Evolutionary conservation across 2,797 vertebrate species (phyloP), one percentile per base, ranked within the genome.

Genomic region (Octomys mimax): DNA sequence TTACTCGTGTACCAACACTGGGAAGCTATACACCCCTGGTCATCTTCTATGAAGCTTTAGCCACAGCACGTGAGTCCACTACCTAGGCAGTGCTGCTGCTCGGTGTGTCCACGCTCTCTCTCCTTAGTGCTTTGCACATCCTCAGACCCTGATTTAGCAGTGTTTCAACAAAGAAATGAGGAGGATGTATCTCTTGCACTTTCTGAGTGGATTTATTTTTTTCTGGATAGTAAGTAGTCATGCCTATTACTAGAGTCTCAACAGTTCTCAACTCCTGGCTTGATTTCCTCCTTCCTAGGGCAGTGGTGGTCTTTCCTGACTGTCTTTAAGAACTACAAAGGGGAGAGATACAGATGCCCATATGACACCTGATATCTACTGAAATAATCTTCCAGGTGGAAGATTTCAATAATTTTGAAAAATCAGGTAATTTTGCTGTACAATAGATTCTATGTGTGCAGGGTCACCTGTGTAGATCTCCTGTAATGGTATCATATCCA

Each of bases 81-180:
- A 70, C 62, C 13, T 46, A 22, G 52, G 6, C 24, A 2, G 16
- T 24, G 22, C n/a, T 83, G 14, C 79, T 83, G 82, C 54, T 84
- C n/a, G 71, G 42, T 4, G 31, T 26, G 46, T 26, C 31, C 42
- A 24, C 8, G 1, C 2, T n/a, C 5, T 0, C 6, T 2, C 26
- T 68, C 33, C 19, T 2, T 1, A 66, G 21, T 31, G 8, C 28
- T 75, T 14, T 24, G 4, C 46, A 31, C 18, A 22, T 61, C 59
- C 54, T 46, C n/a, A 57, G 31, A 90, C 2, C 36, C 10, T 70
- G 21, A 21, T 77, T 28, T 7, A 5, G 21, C 18, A 5, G 9
- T 18, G 5, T n/a, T 49, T 26, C 52, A 42, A 24, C 49, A 86
- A n/a, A 54, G 13, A 61, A 78, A 54, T 49, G 59, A 33, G 1